These are phyloP conservation scores for Sebastes cheni DNA, from an alignment of 2,797 vertebrate species.

Conservation along the genomic window DNA sequence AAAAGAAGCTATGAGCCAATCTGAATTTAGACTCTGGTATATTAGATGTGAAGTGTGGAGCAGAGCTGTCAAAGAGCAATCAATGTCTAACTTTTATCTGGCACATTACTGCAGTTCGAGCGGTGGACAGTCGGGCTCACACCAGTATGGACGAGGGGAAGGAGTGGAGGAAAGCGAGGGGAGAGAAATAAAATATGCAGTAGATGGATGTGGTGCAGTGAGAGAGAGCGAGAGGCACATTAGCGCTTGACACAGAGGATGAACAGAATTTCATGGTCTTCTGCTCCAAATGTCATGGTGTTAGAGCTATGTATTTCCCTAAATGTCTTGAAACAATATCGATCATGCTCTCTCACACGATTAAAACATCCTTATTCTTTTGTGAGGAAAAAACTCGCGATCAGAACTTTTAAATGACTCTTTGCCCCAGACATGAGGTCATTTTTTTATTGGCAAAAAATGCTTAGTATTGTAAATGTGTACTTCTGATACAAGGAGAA, in stretches of 20 bases:
- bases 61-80: constrained; percentile 41
- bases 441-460: not conserved
- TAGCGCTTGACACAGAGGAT: constrained; percentile 29
- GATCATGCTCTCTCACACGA: not conserved
- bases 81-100: constrained; percentile 58
- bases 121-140: not conserved
- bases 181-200: constrained; percentile 53
- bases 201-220: constrained; percentile 35
- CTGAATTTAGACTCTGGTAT: constrained; percentile 26
- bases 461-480: not conserved
- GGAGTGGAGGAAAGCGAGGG: not conserved
- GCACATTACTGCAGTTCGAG: constrained; percentile 26
- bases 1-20: constrained; percentile 31
- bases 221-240: constrained; percentile 19
- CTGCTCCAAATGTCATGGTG: constrained; percentile 15
- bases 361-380: not conserved
- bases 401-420: not conserved
- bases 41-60: constrained; percentile 37
- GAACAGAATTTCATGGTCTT: constrained; percentile 37
- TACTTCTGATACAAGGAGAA: not conserved
- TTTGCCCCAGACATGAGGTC: not conserved
- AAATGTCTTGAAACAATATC: constrained; percentile 1
- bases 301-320: not conserved
- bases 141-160: constrained; percentile 27
- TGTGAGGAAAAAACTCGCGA: not conserved